Conservation (phyloP, 2,797 vertebrate genomes). For the Triplophysa bombifrons region DNA sequence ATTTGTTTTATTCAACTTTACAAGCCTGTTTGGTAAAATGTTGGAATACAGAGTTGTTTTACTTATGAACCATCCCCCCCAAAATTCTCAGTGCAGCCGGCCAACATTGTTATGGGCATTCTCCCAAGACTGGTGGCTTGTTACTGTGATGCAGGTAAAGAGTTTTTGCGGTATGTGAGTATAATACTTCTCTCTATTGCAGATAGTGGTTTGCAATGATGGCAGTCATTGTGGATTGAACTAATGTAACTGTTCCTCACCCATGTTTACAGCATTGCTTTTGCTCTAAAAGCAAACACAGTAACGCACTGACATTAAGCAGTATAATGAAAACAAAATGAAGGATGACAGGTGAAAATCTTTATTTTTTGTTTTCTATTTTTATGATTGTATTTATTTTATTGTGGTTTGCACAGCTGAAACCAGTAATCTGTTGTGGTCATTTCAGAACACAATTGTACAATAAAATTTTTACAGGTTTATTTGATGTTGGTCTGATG, state of each 20-base stretch:
- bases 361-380: conserved; percentile 19
- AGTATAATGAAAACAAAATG: not conserved
- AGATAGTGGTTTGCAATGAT: not conserved
- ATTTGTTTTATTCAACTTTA: not conserved
- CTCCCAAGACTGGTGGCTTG: conserved; percentile 19
- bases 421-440: conserved; percentile 55
- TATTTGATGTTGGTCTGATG: conserved; percentile 48
- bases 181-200: conserved; percentile 16
- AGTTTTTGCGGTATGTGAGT: conserved; percentile 17
- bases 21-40: not conserved
- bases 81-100: conserved; percentile 18
- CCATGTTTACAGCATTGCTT: conserved; percentile 9
- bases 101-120: not conserved
- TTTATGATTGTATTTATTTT: conserved; percentile 60
- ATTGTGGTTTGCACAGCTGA: conserved; percentile 60
- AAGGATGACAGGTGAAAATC: conserved; percentile 17
- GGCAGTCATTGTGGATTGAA: not conserved
- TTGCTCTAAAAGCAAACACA: conserved; percentile 4
- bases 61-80: not conserved
- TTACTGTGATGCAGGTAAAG: conserved; percentile 32
- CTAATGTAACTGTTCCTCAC: not conserved
- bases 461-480: conserved; percentile 68
- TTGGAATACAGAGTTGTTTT: not conserved
- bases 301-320: conserved; percentile 10
- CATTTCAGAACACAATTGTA: conserved; percentile 62